phyloP scores from a whole-genome alignment of 2,113 vertebrate species.

The Pelmatolapia mariae region DNA sequence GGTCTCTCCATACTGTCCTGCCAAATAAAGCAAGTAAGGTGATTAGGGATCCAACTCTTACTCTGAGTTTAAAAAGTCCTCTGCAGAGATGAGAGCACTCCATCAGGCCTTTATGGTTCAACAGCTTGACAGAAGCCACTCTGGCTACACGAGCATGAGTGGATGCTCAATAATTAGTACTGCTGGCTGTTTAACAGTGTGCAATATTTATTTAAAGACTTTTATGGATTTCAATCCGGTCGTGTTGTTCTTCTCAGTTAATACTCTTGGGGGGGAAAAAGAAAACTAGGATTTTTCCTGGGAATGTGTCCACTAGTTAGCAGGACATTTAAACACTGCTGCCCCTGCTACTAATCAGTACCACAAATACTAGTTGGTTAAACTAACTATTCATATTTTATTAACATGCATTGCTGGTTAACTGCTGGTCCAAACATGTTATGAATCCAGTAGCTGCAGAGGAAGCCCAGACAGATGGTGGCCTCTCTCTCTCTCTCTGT shows the following conservation, averaged over 20 bases:
- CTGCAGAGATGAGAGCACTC: not conserved
- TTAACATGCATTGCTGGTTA: not conserved
- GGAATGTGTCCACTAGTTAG: not conserved
- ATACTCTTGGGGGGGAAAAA: fast-evolving
- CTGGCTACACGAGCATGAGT: not conserved
- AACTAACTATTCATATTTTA: not conserved
- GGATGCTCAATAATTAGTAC: not conserved
- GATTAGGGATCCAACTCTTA: not conserved
- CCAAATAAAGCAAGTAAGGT: not conserved
- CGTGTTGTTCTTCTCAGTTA: not conserved
- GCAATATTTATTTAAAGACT: not conserved
- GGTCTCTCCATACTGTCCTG: not conserved
- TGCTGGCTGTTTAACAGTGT: not conserved
- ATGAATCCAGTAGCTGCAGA: not conserved
- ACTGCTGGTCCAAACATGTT: not conserved
- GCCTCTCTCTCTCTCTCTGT: not conserved
- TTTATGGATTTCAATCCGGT: not conserved
- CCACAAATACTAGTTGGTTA: not conserved
- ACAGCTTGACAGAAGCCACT: not conserved
- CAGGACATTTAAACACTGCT: not conserved
- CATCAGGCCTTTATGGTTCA: not conserved
- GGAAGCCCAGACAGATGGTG: not conserved
- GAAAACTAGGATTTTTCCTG: not conserved
- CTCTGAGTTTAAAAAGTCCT: not conserved
- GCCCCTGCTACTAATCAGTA: not conserved